Base-by-base conservation (phyloP, 92 coral and sea anemone species). In the Zoanthus sansibaricus region DNA sequence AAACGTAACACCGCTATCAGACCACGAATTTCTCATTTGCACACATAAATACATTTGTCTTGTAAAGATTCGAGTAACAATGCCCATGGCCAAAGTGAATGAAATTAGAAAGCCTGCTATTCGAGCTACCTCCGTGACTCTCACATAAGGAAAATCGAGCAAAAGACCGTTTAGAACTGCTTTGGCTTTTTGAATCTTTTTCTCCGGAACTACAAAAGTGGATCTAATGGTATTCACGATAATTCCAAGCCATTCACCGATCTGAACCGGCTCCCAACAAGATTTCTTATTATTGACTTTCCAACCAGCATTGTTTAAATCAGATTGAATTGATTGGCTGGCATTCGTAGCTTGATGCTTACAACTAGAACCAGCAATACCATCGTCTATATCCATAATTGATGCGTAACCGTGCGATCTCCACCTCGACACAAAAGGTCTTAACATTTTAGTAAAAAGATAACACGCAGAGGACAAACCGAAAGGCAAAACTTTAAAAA, bases 351-450 rank as follows among this genome's bases (percentile, higher is more conserved):
- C 92, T 84, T 25, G 15, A 7, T 8, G 54, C 25, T 67, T 46
- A 68, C 76, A 46, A 8, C 8, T 25, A 44, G 59, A 44, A 13
- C 87, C 87, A 9, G 70, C 21, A 42, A 88, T n/a, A 52, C 91
- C 91, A 62, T 88, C 90, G 31, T 91, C 94, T 85, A 75, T 91
- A 89, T n/a, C n/a, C 82, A 91, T 21, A 13, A 91, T 72, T 47
- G 90, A 82, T 7, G 52, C 44, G 49, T 71, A 59, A 8, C 92
- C 84, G 0, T 18, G 20, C 0, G 79, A 64, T 62, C 93, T 86
- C 95, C 93, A 90, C 16, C 88, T 67, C 32, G 66, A 58, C 48
- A 70, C 75, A 70, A 70, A 25, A 32, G 75, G 48, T 71, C 46
- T 71, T 10, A 71, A 42, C 47, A 70, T 70, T 45, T 70, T 70